Base-by-base conservation (phyloP, 2,888 invertebrate species). In the Schizotus pectinicornis region DNA sequence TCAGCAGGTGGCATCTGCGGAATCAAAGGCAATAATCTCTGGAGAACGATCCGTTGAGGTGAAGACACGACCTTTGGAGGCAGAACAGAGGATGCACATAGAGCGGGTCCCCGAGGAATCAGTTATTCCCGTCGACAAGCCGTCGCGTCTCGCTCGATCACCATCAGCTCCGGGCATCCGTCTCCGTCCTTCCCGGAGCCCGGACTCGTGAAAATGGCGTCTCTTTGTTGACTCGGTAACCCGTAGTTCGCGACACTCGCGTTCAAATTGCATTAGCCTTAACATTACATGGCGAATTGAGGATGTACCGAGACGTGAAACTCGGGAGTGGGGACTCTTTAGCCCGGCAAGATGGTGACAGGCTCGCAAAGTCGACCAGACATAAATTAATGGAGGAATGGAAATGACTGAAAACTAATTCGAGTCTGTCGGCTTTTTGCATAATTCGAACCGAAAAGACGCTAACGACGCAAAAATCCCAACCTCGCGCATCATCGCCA, bases 271-370 rank as follows among this genome's bases (percentile, higher is more conserved):
- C 80, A 81, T 81, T 81, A 81, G 80, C 80, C 79, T 80, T 79
- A 79, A 80, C 80, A 81, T 81, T 81, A 81, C 80, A 81, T 80
- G 81, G 79, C 76, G 80, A 79, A 81, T 81, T 81, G 80, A 79
- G 76, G 78, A 79, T 71, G 79, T 80, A 80, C 78, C 79, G 77
- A 81, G 76, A 80, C 81, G 81, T 81, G 79, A 80, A 80, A 75
- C 74, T 71, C 67, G 49, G 58, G 66, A 65, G 58, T 57, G 56
- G 51, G 57, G 53, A 53, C 67, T 67, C 71, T 73, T 74, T 71
- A 72, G 69, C 58, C n/a, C 65, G 68, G 64, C 71, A 71, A 73
- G 73, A 74, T 72, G 74, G 69, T 74, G 73, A 74, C 74, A 73
- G 72, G 52, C 62, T 62, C 63, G 57, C 61, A 59, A 70, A 68